These are phyloP conservation scores for Thereva unica DNA, from an alignment of 2,888 invertebrate species.

Conservation along the genomic window DNA sequence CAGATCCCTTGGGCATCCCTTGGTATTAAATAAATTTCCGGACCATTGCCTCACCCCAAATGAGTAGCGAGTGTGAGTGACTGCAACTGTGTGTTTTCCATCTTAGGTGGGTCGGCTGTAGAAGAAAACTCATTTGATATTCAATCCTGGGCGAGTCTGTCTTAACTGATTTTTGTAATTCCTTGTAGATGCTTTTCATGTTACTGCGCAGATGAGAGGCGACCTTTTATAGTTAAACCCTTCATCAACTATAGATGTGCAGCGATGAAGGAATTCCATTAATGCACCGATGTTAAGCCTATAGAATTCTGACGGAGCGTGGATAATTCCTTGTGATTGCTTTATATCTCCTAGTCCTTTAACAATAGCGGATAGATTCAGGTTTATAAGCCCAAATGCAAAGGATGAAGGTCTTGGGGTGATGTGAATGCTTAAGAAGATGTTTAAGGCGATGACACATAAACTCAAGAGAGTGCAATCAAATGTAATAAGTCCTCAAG, in stretches of 20 bases:
- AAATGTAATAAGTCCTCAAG: conserved; percentile 13
- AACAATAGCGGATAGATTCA: neutral
- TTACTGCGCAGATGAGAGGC: conserved; percentile 18
- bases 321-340: conserved; percentile 30
- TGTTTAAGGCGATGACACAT: conserved; percentile 22
- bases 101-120: neutral
- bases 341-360: neutral
- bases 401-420: conserved; percentile 4
- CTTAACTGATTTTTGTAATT: conserved; percentile 3
- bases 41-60: conserved; percentile 11
- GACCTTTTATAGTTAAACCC: conserved; percentile 17
- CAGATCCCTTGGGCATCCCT: neutral
- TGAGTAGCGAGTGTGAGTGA: neutral
- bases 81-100: neutral
- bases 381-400: conserved; percentile 13
- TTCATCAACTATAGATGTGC: conserved; percentile 22
- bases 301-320: conserved; percentile 24
- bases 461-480: conserved; percentile 10
- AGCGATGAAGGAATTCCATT: conserved; percentile 31
- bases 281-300: conserved; percentile 35
- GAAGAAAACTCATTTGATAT: neutral
- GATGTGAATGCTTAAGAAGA: conserved; percentile 4
- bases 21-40: conserved; percentile 27
- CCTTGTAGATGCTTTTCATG: neutral
- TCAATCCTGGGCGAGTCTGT: neutral